Evolutionary conservation across 2,888 invertebrate species (phyloP).

Genomic region (Ceramica pisi): DNA sequence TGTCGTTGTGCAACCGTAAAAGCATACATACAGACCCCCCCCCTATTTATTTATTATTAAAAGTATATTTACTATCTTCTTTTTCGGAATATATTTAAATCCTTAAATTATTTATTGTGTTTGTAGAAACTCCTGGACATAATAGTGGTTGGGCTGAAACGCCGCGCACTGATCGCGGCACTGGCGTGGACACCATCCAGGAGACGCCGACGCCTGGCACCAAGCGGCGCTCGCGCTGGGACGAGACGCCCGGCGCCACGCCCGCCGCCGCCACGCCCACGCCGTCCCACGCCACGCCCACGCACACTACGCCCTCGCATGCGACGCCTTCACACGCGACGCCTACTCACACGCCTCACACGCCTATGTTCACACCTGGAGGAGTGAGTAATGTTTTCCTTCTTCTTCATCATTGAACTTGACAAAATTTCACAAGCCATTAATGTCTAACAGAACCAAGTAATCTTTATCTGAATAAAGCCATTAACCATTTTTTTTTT

Average conservation of each 20-base stretch:
- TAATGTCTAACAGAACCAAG: too few relatives aligned
- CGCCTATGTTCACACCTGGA: slow-evolving; percentile 94
- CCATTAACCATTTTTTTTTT: slow-evolving; percentile 3
- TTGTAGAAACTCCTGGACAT: slow-evolving; percentile 97
- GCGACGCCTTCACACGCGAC: slow-evolving; percentile 93
- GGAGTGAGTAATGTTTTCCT: slow-evolving; percentile 88
- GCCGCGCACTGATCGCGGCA: slow-evolving; percentile 97
- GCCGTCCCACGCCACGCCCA: slow-evolving; percentile 93
- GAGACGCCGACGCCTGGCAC: slow-evolving; percentile 99
- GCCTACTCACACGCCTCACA: slow-evolving; percentile 89
- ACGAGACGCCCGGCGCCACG: slow-evolving; percentile 98
- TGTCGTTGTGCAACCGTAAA: too few relatives aligned
- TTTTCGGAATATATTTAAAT: too few relatives aligned
- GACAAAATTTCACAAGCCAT: background rate
- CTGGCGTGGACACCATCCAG: slow-evolving; percentile 94
- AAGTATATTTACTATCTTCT: too few relatives aligned
- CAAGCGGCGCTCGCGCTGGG: slow-evolving; percentile 99
- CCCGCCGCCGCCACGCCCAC: slow-evolving; percentile 94
- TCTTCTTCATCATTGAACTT: background rate
- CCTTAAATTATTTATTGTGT: slow-evolving; percentile 3
- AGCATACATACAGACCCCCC: too few relatives aligned
- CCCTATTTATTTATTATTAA: too few relatives aligned
- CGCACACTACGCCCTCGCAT: slow-evolving; percentile 93
- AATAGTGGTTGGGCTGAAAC: slow-evolving; percentile 99
- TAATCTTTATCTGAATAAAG: background rate